Evolutionary conservation across 2,797 vertebrate genomes (phyloP).

Genomic region (Sparus aurata): DNA sequence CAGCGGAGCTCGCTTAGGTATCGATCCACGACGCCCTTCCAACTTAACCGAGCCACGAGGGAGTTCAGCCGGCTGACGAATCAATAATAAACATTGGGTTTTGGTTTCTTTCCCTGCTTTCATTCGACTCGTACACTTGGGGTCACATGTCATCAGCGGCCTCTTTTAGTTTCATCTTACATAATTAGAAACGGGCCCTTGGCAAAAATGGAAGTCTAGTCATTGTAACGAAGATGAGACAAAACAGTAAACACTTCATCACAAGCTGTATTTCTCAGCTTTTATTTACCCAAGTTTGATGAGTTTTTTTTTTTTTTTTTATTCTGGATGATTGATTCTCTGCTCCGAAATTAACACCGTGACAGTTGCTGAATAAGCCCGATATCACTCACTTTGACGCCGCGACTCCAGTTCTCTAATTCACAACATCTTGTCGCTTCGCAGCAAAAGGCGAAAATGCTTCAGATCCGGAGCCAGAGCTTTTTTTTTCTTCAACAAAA

Average conservation of each 20-base stretch:
- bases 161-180: neutral
- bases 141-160: neutral
- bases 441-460: constrained; percentile 16
- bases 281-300: neutral
- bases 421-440: neutral
- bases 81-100: neutral
- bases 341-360: neutral
- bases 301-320: neutral
- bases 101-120: neutral
- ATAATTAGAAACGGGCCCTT: neutral
- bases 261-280: neutral
- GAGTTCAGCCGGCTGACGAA: too few species aligned
- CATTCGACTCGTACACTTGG: neutral
- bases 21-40: too few species aligned
- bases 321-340: neutral
- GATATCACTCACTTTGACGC: neutral
- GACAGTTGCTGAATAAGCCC: neutral
- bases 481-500: constrained; percentile 17
- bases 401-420: constrained; percentile 14
- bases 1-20: too few species aligned
- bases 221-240: neutral
- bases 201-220: neutral
- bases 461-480: neutral
- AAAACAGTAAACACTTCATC: neutral
- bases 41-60: too few species aligned